Evolutionary conservation across 2,797 vertebrate genomes (phyloP).

Genomic region (Spizella passerina): DNA sequence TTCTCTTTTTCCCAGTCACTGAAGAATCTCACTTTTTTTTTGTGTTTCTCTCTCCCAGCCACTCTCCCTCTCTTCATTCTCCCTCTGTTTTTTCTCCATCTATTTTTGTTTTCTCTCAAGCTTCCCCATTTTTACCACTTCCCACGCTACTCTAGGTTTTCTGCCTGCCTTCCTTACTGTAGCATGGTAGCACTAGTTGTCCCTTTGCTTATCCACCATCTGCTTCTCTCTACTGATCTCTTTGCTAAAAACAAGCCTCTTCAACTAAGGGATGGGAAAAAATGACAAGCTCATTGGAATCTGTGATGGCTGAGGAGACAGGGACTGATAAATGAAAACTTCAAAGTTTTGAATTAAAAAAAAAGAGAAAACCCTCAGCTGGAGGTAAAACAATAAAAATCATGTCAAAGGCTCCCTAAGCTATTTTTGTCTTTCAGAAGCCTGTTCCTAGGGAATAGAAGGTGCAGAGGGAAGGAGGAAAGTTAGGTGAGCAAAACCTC

Average conservation of each 20-base stretch:
- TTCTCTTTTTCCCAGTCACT: neutral
- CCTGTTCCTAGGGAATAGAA: conserved; percentile 10
- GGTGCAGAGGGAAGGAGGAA: conserved; percentile 11
- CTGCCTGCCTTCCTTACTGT: neutral
- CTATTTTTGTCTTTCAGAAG: conserved; percentile 55
- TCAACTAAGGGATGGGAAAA: conserved; percentile 33
- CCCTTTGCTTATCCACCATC: conserved; percentile 50
- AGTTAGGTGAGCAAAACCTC: conserved; percentile 53
- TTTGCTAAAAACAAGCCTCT: conserved; percentile 43
- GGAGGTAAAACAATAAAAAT: conserved; percentile 58
- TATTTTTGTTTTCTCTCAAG: neutral
- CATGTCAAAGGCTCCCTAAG: conserved; percentile 25
- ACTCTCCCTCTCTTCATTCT: neutral
- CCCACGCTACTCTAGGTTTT: neutral
- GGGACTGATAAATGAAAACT: conserved; percentile 25
- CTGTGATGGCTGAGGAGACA: conserved; percentile 28
- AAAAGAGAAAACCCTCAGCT: conserved; percentile 8
- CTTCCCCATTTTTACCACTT: neutral
- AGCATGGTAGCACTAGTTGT: neutral
- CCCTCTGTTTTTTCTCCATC: neutral
- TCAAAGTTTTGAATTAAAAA: conserved; percentile 53
- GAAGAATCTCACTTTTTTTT: neutral
- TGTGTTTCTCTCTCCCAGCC: neutral
- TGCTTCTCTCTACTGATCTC: conserved; percentile 33
- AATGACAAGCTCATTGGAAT: conserved; percentile 48